Base-by-base conservation (phyloP, 2,888 invertebrate species). In the Acrocyrtus sp. region DNA sequence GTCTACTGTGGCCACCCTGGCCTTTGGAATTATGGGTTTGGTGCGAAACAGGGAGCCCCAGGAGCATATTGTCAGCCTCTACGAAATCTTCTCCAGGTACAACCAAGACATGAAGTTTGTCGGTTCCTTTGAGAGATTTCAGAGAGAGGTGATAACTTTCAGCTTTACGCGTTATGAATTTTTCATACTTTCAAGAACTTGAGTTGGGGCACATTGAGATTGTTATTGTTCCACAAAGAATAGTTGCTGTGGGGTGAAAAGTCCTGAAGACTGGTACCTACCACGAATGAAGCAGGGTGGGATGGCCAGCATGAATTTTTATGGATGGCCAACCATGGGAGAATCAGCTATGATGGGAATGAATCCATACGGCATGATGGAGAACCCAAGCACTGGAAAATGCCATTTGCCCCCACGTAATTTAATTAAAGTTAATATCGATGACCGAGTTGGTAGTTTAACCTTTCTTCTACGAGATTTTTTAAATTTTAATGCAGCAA, bases 201-300 rank as follows among this genome's bases (percentile, higher is more conserved):
- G n/a, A n/a, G n/a, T n/a, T n/a, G n/a, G n/a, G n/a, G n/a, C n/a
- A n/a, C n/a, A n/a, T n/a, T n/a, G n/a, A n/a, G n/a, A n/a, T n/a
- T n/a, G n/a, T n/a, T n/a, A n/a, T n/a, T n/a, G n/a, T 58, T 21
- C 41, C 10, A 15, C n/a, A 50, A 15, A 80, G 78, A 67, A 76
- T 47, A 73, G 66, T 22, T 80, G 78, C 34, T 80, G 78, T 58
- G 80, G 78, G 6, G 54, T 80, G 24, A 77, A 76, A 27, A 75
- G 77, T 24, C 70, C 78, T n/a, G 77, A 80, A 24, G 80, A 80
- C 54, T 80, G 80, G 80, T 57, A 79, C n/a, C n/a, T 79, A 79
- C 51, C 21, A 78, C 2, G 60, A 76, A 29, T 15, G n/a, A n/a
- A n/a, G n/a, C 26, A 24, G 27, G 50, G 27, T 26, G 57, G 56